Base-by-base conservation (phyloP, 2,888 invertebrate genomes). In the Lutraria lutraria region DNA sequence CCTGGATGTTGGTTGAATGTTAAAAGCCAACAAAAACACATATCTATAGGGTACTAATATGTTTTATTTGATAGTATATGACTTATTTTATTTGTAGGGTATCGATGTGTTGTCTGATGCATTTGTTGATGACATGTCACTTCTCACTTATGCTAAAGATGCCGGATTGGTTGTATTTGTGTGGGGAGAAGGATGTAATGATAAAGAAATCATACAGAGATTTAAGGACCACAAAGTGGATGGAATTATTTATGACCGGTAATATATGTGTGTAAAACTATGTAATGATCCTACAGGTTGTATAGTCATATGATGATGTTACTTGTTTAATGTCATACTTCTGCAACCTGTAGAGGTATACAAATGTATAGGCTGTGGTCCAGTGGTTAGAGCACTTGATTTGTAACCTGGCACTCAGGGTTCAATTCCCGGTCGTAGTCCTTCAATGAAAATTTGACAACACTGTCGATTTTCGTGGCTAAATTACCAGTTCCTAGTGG, bases 171-270 rank as follows among this genome's bases (percentile, higher is more conserved):
- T 99, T 10, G 98, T 99, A 91, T 99, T 99, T 97, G 99, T 99
- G 95, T 99, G 99, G 99, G 99, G 99, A 52, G 99, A 99, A 94
- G 99, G 99, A 95, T 98, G 99, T 96, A 99, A 99, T 95, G 98
- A 98, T 96, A 98, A 98, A 92, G 98, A 98, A 76, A 98, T 98
- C 0, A 98, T 99, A 87, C 98, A 98, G 95, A 98, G 98, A 95
- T 97, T 99, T 56, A 99, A 99, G 96, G 97, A 98, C 91, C 97
- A 99, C 95, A 99, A 99, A 0, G 97, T 99, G 60, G 99, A 99
- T 96, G 99, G 99, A 80, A 98, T 99, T 88, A 99, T 99, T 95
- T 99, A 99, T 96, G 99, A 99, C 97, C 98, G 99, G 97, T 97
- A 94, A 96, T 93, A 34, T 76, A 56, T 56, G 21, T 16, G 43